These are phyloP conservation scores for Xylota sylvarum DNA, from an alignment of 2,888 invertebrate species.

Conservation along the genomic window DNA sequence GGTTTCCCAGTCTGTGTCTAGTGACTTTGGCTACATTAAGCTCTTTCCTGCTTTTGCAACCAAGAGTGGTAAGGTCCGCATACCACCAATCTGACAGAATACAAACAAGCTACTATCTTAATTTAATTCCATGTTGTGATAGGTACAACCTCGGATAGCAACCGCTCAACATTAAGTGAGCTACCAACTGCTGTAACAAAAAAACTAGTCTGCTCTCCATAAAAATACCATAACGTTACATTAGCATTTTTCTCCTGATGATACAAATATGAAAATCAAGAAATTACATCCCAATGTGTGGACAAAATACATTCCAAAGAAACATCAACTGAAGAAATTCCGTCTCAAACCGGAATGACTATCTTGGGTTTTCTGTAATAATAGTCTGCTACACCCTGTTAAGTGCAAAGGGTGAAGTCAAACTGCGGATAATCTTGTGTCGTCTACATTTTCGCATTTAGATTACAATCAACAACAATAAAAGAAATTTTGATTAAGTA, in stretches of 20 bases:
- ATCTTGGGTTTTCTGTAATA: neutral
- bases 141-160: no score
- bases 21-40: no score
- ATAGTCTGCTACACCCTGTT: neutral
- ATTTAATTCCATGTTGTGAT: no score
- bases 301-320: neutral
- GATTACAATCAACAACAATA: conserved; percentile 46
- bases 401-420: neutral
- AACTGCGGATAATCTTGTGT: neutral
- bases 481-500: conserved; percentile 58
- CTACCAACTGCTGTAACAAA: neutral
- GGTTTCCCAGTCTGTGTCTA: no score
- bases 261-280: conserved; percentile 6
- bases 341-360: neutral
- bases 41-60: no score
- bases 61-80: no score
- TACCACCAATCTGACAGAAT: no score
- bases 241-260: neutral
- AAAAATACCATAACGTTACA: neutral
- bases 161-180: no score
- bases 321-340: neutral
- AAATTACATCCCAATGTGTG: conserved; percentile 1
- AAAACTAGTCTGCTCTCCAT: neutral
- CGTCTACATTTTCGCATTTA: conserved; percentile 63
- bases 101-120: no score